These are phyloP conservation scores for Blastobasis lacticolella DNA, from an alignment of 2,888 invertebrate genomes.

Conservation along the genomic window DNA sequence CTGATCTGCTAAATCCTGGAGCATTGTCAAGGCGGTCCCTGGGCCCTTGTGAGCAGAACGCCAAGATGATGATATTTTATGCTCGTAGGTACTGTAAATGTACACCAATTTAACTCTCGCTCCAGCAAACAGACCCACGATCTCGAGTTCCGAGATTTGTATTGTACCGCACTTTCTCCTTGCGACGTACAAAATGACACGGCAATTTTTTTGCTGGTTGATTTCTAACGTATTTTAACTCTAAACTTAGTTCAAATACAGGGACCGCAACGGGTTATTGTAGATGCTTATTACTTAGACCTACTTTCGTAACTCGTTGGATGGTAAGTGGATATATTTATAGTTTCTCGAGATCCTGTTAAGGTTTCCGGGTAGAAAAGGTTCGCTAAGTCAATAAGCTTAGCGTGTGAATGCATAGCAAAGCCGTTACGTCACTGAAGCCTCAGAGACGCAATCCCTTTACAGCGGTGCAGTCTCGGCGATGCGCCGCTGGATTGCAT, in stretches of 20 bases:
- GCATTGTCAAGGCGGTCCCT: no score
- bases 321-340: background rate
- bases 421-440: slow-evolving; percentile 33
- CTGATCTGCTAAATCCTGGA: no score
- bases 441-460: slow-evolving; percentile 48
- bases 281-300: background rate
- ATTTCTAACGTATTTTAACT: no score
- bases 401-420: slow-evolving; percentile 1
- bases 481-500: background rate
- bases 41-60: no score
- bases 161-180: background rate
- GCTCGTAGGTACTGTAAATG: no score
- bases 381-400: slow-evolving; percentile 4
- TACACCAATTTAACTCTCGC: no score
- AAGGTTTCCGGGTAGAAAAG: slow-evolving; percentile 1
- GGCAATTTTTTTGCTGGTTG: background rate
- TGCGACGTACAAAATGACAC: background rate
- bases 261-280: no score
- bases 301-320: background rate
- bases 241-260: no score
- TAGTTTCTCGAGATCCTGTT: slow-evolving; percentile 4
- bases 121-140: no score
- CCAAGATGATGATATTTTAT: no score
- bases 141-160: no score
- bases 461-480: slow-evolving; percentile 17